phyloP scores from a whole-genome alignment of 2,113 vertebrate species.

The Ranitomeya variabilis region DNA sequence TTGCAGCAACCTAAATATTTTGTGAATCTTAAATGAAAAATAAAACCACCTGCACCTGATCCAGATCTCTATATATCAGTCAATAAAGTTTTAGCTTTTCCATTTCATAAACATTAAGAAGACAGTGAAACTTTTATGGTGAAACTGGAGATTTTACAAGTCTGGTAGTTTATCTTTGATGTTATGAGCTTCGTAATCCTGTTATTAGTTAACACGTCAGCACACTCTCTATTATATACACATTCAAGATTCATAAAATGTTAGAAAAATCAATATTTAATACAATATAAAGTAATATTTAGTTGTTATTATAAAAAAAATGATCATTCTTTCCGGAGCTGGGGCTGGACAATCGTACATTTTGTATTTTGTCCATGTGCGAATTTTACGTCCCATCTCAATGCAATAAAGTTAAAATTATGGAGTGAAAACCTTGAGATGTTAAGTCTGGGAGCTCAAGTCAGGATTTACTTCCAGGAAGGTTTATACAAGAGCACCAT shows the following conservation, averaged over 20 bases:
- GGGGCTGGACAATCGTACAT: neutral
- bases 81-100: neutral
- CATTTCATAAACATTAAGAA: neutral
- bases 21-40: neutral
- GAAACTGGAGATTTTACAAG: slow-evolving; percentile 14
- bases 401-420: slow-evolving; percentile 4
- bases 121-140: neutral
- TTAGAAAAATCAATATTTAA: neutral
- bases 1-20: neutral
- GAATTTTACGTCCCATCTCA: neutral
- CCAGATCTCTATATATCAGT: neutral
- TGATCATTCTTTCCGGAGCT: neutral
- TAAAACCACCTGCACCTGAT: neutral
- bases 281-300: neutral
- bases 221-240: neutral
- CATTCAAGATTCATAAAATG: neutral
- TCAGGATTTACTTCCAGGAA: slow-evolving; percentile 25
- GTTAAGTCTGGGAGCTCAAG: neutral
- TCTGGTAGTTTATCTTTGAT: neutral
- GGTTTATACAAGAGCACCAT: slow-evolving; percentile 33
- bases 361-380: neutral
- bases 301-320: neutral
- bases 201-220: neutral
- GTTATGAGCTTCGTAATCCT: neutral
- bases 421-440: neutral